These are phyloP conservation scores for Rosalia funebris DNA, from an alignment of 2,888 invertebrate species.

Conservation along the genomic window DNA sequence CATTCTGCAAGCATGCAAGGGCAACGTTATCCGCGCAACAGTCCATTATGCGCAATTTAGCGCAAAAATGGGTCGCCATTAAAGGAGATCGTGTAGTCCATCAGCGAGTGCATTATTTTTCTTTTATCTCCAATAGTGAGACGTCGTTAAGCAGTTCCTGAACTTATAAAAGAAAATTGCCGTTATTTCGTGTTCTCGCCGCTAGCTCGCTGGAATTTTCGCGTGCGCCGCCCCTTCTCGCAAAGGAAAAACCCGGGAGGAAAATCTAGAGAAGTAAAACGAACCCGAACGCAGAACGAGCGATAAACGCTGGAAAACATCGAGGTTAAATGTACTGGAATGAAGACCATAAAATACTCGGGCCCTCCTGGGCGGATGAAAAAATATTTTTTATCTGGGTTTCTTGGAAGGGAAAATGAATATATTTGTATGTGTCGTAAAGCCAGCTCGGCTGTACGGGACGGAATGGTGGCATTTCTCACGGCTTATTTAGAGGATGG, in stretches of 20 bases:
- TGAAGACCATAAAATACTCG: slow-evolving; percentile 42
- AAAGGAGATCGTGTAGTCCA: slow-evolving; percentile 9
- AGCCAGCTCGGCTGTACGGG: slow-evolving; percentile 11
- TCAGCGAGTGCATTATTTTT: slow-evolving; percentile 23
- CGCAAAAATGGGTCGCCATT: slow-evolving; percentile 6
- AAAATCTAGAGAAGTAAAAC: slow-evolving; percentile 42
- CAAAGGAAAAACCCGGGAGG: slow-evolving; percentile 36
- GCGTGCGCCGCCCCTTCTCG: too few relatives aligned
- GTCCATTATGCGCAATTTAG: too few relatives aligned
- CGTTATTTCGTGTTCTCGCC: slow-evolving; percentile 34
- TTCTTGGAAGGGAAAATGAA: slow-evolving; percentile 8
- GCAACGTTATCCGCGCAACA: too few relatives aligned
- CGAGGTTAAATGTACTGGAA: slow-evolving; percentile 53
- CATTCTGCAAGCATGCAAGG: too few relatives aligned
- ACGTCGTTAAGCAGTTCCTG: slow-evolving; percentile 25
- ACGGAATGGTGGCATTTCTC: slow-evolving; percentile 15
- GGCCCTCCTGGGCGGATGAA: slow-evolving; percentile 8
- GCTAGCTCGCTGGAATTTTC: slow-evolving; percentile 7
- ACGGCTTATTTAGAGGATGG: slow-evolving; percentile 11
- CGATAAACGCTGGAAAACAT: slow-evolving; percentile 50
- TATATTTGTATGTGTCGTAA: slow-evolving; percentile 27
- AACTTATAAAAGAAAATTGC: slow-evolving; percentile 42
- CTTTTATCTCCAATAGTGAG: slow-evolving; percentile 15
- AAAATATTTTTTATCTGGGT: slow-evolving; percentile 8
- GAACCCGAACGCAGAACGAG: too few relatives aligned